Percentiles rank a stretch among this genome's conserved stretches.
These are phyloP conservation scores for Palythoa caribaeorum DNA, from an alignment of 92 coral and sea anemone genomes.

Conservation along the genomic window DNA sequence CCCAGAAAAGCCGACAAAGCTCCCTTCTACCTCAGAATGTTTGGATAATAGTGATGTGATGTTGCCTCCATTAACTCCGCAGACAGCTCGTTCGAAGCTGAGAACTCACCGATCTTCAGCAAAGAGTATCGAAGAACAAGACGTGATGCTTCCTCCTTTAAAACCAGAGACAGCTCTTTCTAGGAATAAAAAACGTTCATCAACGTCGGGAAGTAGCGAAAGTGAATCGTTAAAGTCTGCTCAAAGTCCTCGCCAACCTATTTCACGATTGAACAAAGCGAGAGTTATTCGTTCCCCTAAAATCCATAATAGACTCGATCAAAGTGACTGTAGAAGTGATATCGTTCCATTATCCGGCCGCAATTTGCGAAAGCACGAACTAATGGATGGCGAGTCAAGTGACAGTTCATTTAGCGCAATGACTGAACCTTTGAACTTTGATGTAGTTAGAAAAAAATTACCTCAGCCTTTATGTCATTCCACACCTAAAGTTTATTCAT, in stretches of 20 bases:
- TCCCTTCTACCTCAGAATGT: not conserved
- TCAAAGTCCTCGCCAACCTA: slow-evolving; percentile 54
- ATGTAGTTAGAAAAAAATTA: slow-evolving; percentile 30
- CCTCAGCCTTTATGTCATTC: slow-evolving; percentile 39
- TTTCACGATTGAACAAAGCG: slow-evolving; percentile 73
- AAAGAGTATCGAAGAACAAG: slow-evolving; percentile 65
- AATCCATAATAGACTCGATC: slow-evolving; percentile 58
- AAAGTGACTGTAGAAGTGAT: slow-evolving; percentile 79
- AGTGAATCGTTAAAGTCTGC: slow-evolving; percentile 24
- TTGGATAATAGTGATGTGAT: slow-evolving; percentile 18
- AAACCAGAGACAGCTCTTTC: slow-evolving; percentile 65
- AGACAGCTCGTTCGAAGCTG: slow-evolving; percentile 63
- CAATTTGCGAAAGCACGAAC: slow-evolving; percentile 36
- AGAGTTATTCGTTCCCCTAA: slow-evolving; percentile 77
- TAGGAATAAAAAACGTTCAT: slow-evolving; percentile 14
- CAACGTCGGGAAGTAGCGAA: slow-evolving; percentile 39
- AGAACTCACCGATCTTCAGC: slow-evolving; percentile 61
- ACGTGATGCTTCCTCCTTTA: slow-evolving; percentile 82
- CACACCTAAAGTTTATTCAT: slow-evolving; percentile 55
- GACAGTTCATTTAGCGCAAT: slow-evolving; percentile 86
- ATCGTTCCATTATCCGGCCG: slow-evolving; percentile 50
- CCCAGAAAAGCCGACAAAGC: not conserved
- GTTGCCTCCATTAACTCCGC: slow-evolving; percentile 44
- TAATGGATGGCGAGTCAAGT: slow-evolving; percentile 73
- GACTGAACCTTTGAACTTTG: slow-evolving; percentile 82